Base-by-base conservation (phyloP, 2,797 vertebrate genomes). In the Cyclopterus lumpus region DNA sequence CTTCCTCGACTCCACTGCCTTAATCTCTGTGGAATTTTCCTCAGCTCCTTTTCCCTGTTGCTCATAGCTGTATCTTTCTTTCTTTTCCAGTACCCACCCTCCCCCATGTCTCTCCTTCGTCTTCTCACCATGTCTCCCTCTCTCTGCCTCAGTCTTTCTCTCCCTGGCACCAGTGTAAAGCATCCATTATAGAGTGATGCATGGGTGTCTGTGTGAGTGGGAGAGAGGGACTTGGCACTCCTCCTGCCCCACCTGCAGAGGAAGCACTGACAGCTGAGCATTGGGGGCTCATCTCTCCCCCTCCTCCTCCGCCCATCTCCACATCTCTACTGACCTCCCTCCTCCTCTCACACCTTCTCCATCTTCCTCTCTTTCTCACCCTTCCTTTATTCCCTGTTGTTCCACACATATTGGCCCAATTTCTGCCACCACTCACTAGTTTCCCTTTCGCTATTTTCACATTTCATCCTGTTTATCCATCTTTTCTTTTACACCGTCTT, bases 241-340 rank as follows among this genome's bases (percentile, higher is more conserved):
- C 71, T 93, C 88, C 81, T 88, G 90, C 89, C 92, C 95, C 95
- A 96, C 95, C 95, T 96, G 95, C 95, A 95, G 94, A 95, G 95
- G 95, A 96, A 96, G 93, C 92, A 80, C 91, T 91, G 94, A 94
- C 94, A 95, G 95, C 95, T 96, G 95, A 95, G 90, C 88, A 85
- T 88, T 87, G 87, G 85, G 89, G 86, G 88, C 90, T 90, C 89
- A 80, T 83, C 84, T 40, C 84, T 64, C 79, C 80, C 74, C 84
- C 86, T 84, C 86, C 89, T 84, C 87, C 90, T 83, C 84, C 81
- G 40, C 88, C 91, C 86, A 86, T 88, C 90, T 85, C 86, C 84
- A 87, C 87, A 89, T 92, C 88, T 90, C 80, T 46, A 6, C 90
- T 91, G 91, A 94, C 92, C 93, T 93, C 86, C 91, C 91, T 91